These are phyloP conservation scores for Tubulanus polymorphus DNA, from an alignment of 2,888 invertebrate genomes.

Conservation along the genomic window DNA sequence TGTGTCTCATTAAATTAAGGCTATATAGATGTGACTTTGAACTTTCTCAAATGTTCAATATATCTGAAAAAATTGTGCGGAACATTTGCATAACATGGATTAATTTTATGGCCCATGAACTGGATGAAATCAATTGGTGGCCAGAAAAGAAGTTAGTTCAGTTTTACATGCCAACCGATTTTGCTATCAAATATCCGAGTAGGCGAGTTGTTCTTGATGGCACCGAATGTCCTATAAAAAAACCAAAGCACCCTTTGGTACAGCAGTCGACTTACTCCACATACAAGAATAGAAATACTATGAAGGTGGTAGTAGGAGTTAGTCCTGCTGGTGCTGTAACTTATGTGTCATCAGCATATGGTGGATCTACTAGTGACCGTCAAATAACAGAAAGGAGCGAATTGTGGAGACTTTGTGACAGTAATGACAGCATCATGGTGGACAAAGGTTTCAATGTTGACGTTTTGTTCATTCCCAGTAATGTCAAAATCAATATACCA, in stretches of 20 bases:
- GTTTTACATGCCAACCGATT: constrained; percentile 19
- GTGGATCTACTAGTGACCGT: constrained; percentile 26
- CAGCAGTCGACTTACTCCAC: constrained; percentile 27
- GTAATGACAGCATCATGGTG: constrained; percentile 21
- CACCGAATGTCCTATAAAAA: neutral
- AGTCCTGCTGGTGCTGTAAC: constrained; percentile 24
- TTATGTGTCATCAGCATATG: constrained; percentile 25
- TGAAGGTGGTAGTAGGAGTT: constrained; percentile 22
- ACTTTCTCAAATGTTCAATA: constrained; percentile 1
- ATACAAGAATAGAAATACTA: constrained; percentile 29
- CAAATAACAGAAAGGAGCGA: constrained; percentile 9
- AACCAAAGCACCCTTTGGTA: constrained; percentile 3
- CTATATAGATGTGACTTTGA: constrained; percentile 19
- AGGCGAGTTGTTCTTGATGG: constrained; percentile 4
- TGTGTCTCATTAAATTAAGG: constrained; percentile 17
- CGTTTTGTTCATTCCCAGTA: constrained; percentile 21
- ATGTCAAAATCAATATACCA: constrained; percentile 22
- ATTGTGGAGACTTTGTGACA: constrained; percentile 15
- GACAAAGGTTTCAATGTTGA: constrained; percentile 23
- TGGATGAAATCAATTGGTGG: constrained; percentile 23
- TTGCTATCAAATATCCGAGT: constrained; percentile 17
- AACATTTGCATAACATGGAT: neutral
- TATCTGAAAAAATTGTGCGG: neutral
- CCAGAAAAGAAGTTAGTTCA: constrained; percentile 13
- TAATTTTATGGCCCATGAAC: constrained; percentile 17